Conservation (phyloP, 2,113 vertebrate genomes). For the Rhinopomastus cyanomelas region DNA sequence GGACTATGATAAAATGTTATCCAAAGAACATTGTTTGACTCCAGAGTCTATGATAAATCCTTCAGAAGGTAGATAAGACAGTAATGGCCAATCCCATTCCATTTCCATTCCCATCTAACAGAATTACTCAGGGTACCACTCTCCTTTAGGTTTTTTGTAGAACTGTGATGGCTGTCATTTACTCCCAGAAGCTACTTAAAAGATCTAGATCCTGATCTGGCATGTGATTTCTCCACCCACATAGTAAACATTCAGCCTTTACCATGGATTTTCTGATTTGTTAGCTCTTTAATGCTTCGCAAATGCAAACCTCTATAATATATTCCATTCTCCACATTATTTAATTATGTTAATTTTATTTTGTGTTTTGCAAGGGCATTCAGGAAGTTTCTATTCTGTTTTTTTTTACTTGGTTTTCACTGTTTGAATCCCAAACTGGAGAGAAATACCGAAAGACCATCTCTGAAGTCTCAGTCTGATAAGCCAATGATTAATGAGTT, state of each 20-base stretch:
- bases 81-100: neutral
- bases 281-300: neutral
- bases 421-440: neutral
- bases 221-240: neutral
- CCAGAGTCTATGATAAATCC: neutral
- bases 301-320: neutral
- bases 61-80: neutral
- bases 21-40: neutral
- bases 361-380: neutral
- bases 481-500: neutral
- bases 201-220: neutral
- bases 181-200: neutral
- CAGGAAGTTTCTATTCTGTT: neutral
- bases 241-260: neutral
- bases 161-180: neutral
- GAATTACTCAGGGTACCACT: neutral
- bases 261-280: neutral
- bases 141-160: neutral
- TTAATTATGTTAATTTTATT: neutral
- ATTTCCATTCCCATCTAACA: neutral
- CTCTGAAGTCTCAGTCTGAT: neutral
- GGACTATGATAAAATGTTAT: neutral
- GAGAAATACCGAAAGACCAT: neutral
- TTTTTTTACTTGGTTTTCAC: neutral
- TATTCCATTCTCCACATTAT: neutral